phyloP scores from a whole-genome alignment of 2,888 invertebrate species.

The Caenorhabditis sp. region DNA sequence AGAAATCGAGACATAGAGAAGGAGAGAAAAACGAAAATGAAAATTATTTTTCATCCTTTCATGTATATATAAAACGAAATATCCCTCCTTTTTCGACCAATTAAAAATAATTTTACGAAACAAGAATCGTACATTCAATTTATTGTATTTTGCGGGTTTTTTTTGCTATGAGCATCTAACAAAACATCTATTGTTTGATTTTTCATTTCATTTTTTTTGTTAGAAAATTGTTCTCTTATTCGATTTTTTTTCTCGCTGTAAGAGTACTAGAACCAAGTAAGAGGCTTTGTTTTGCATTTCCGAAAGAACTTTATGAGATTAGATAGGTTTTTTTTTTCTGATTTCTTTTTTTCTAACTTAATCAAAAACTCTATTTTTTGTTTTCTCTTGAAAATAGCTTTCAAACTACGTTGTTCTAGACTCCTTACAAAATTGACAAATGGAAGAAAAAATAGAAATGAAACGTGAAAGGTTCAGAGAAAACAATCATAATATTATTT shows the following conservation, averaged over 20 bases:
- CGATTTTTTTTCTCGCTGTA: not conserved
- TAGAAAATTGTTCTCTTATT: not conserved
- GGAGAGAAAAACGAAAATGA: constrained; percentile 16
- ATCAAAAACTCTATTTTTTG: too few species aligned
- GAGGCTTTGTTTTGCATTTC: not conserved
- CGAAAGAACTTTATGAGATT: too few species aligned
- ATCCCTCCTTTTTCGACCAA: not conserved
- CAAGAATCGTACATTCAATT: not conserved
- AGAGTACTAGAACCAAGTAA: not conserved
- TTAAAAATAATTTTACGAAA: not conserved
- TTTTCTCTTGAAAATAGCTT: too few species aligned
- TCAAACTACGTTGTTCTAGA: too few species aligned
- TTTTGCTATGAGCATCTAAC: not conserved
- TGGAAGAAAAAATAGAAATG: too few species aligned
- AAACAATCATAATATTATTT: too few species aligned
- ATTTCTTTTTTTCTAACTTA: too few species aligned
- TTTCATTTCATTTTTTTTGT: not conserved
- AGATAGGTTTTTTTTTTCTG: too few species aligned
- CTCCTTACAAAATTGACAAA: too few species aligned
- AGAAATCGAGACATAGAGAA: constrained; percentile 1
- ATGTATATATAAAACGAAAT: not conserved
- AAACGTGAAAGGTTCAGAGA: too few species aligned
- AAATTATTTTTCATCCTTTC: not conserved
- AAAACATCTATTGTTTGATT: not conserved
- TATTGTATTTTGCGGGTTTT: not conserved